Evolutionary conservation across 1,140 invertebrate species (phyloP).

Genomic region (Lepidotrigona ventralis): DNA sequence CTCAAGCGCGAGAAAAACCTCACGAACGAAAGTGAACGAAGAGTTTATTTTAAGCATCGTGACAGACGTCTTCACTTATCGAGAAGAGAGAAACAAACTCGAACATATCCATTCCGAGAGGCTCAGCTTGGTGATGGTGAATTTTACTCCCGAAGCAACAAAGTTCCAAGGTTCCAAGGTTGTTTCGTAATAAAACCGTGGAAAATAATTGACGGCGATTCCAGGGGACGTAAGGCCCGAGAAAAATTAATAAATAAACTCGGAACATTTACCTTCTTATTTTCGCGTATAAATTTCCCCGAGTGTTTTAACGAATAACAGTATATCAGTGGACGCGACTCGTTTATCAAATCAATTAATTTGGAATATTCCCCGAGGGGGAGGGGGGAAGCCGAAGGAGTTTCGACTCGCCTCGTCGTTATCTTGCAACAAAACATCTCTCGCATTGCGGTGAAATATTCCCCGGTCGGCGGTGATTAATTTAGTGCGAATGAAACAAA

Average conservation of each 20-base stretch:
- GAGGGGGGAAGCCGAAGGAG: not conserved
- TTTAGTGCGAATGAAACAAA: slow-evolving; percentile 34
- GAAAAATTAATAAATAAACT: no score
- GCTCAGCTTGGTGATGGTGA: not conserved
- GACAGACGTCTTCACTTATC: not conserved
- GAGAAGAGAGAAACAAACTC: not conserved
- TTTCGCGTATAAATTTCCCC: slow-evolving; percentile 24
- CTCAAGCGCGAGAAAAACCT: not conserved
- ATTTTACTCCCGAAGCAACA: not conserved
- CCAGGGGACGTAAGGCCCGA: no score
- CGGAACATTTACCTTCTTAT: not conserved
- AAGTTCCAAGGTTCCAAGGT: not conserved
- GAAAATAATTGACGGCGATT: not conserved
- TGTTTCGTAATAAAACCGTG: not conserved
- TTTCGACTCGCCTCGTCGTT: slow-evolving; percentile 7
- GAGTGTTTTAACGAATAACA: slow-evolving; percentile 33
- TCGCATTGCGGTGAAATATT: slow-evolving; percentile 44
- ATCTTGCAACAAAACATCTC: slow-evolving; percentile 42
- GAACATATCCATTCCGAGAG: not conserved
- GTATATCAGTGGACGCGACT: slow-evolving; percentile 29
- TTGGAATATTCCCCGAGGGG: slow-evolving; percentile 20
- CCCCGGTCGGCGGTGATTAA: slow-evolving; percentile 34
- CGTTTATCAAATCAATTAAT: slow-evolving; percentile 50
- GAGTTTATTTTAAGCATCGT: not conserved
- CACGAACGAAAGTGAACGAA: not conserved